Evolutionary conservation across 2,113 vertebrate species (phyloP), one percentile per base, ranked within the genome.

Genomic region (Leptobrachium leishanense): DNA sequence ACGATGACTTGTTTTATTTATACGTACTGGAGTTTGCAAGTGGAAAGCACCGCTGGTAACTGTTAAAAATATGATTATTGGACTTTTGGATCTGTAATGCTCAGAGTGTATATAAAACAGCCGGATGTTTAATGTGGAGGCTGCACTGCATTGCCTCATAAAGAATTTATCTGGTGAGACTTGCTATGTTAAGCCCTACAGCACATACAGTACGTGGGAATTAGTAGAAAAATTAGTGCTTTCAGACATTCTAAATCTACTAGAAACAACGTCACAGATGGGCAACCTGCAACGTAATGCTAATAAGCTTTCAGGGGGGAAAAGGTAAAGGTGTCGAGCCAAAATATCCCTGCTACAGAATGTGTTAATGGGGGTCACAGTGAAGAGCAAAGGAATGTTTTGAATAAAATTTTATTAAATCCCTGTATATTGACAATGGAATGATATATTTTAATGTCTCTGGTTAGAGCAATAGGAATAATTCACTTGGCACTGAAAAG

Each of bases 161-260:
- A 76, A 68, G 41, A 31, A 76, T 59, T 68, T 68, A 76, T 76
- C 20, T 39, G 40, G 44, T 74, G 72, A 63, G 40, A 74, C 57
- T 44, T 63, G 57, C n/a, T 9, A 63, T 4, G 41, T 74, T 43
- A 43, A 15, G 13, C 43, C 63, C 41, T 44, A 40, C 15, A 63
- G 6, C 13, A 12, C n/a, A 59, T 77, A 12, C 20, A 31, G 20
- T 0, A 31, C 13, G 10, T 59, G 64, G 50, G 64, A 46, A 57
- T 43, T 57, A 73, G 5, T 12, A 59, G 50, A 5, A 71, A 41
- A 2, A 8, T 4, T 50, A 50, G 46, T 50, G 46, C 46, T 50
- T 50, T 50, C 8, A 50, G 8, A 50, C 8, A 5, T 1, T 50
- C 46, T 50, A 5, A 50, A 50, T 50, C 46, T 50, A 50, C n/a